phyloP scores from a whole-genome alignment of 2,113 vertebrate genomes.

The Hippocampus guttulatus region DNA sequence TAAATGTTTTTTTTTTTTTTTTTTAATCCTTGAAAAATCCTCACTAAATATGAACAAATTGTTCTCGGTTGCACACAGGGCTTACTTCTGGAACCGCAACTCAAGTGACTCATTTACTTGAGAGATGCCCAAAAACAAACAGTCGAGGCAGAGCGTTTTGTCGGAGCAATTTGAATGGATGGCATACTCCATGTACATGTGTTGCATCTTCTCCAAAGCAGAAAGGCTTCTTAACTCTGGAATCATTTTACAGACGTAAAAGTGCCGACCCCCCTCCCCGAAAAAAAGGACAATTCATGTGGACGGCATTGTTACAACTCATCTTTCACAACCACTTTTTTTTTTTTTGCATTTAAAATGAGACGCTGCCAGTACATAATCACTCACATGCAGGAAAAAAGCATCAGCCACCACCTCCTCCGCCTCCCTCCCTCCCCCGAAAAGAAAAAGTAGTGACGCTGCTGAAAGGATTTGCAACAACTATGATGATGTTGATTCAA shows the following conservation, averaged over 20 bases:
- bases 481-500: conserved; percentile 41
- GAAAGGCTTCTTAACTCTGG: neutral
- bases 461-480: conserved; percentile 22
- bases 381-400: conserved; percentile 29
- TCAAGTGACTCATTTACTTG: neutral
- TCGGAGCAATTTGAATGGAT: neutral
- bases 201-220: neutral
- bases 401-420: neutral
- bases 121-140: neutral
- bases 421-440: no score
- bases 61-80: neutral
- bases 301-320: conserved; percentile 22
- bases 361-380: conserved; percentile 30
- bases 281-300: conserved; percentile 3
- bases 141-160: neutral
- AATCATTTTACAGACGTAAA: neutral
- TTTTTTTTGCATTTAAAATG: conserved; percentile 32
- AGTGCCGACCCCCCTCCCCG: no score
- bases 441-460: conserved; percentile 25
- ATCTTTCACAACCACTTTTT: conserved; percentile 23
- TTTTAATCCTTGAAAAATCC: neutral
- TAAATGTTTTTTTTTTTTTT: neutral
- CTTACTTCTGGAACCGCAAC: neutral
- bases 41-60: neutral
- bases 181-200: neutral